Evolutionary conservation across 2,113 vertebrate genomes (phyloP).

Genomic region (Hypocryptadius cinnamomeus): DNA sequence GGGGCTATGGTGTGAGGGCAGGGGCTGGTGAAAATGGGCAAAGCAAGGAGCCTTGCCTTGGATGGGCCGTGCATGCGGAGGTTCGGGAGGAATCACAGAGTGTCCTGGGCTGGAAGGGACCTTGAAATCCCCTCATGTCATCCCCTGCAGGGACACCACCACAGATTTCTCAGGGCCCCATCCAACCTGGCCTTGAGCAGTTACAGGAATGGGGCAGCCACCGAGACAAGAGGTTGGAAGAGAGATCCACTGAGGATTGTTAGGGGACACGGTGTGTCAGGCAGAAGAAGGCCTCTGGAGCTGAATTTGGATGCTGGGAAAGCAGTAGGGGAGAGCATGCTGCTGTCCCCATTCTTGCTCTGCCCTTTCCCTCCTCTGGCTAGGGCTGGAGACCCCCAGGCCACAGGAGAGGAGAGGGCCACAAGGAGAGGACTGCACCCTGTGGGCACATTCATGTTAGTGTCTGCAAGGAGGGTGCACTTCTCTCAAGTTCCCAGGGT

Average conservation of each 20-base stretch:
- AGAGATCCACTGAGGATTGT: accelerated
- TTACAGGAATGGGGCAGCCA: background rate
- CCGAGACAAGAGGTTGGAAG: background rate
- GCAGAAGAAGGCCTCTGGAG: background rate
- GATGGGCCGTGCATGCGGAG: accelerated
- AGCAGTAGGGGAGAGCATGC: accelerated
- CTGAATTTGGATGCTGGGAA: background rate
- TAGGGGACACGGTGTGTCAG: background rate
- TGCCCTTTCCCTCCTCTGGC: background rate
- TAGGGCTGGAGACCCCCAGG: background rate
- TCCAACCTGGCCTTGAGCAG: background rate
- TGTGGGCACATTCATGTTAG: accelerated
- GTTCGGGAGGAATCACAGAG: background rate
- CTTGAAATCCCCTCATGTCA: background rate
- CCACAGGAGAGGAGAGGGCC: accelerated
- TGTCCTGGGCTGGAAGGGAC: background rate
- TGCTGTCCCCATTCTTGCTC: background rate
- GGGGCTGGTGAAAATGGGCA: background rate
- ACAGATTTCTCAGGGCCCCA: background rate
- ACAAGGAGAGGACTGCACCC: background rate
- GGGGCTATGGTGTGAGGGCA: too few species aligned
- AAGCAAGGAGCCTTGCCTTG: background rate
- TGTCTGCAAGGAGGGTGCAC: background rate
- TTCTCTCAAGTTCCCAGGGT: background rate
- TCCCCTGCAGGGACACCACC: background rate